These are phyloP conservation scores for Tenthredo notha DNA, from an alignment of 2,888 invertebrate species.

Conservation along the genomic window DNA sequence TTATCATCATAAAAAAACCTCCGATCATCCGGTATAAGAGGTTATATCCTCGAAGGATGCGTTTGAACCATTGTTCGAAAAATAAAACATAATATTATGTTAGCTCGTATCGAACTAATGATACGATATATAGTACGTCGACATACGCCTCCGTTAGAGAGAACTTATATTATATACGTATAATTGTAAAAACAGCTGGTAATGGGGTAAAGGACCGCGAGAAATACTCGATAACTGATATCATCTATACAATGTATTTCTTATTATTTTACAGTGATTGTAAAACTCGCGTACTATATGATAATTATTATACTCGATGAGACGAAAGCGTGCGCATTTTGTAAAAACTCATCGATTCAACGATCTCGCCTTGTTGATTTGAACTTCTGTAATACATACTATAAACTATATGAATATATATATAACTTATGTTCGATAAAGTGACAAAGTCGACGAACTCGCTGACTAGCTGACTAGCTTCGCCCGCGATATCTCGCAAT, in stretches of 20 bases:
- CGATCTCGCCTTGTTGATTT: not conserved
- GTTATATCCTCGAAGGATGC: not conserved
- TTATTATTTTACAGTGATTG: not conserved
- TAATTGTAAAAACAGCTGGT: slow-evolving; percentile 3
- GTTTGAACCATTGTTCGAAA: not conserved
- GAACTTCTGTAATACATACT: not conserved
- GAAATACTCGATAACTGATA: not conserved
- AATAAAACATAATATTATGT: not conserved
- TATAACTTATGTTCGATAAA: not conserved
- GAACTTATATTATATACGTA: not conserved
- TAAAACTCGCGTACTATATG: not conserved
- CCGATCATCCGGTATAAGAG: not conserved
- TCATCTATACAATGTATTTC: not conserved
- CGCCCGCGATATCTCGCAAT: slow-evolving; percentile 16
- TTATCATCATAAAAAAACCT: not conserved
- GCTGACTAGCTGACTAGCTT: not conserved
- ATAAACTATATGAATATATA: not conserved
- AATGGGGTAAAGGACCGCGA: not conserved
- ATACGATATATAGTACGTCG: not conserved
- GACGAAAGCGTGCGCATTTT: not conserved
- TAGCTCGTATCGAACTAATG: not conserved
- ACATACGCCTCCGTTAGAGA: not conserved
- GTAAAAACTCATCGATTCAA: not conserved
- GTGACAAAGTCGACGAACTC: slow-evolving; percentile 35
- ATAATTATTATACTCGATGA: not conserved